phyloP scores from a whole-genome alignment of 2,888 invertebrate species.

The Tetanocera ferruginea region DNA sequence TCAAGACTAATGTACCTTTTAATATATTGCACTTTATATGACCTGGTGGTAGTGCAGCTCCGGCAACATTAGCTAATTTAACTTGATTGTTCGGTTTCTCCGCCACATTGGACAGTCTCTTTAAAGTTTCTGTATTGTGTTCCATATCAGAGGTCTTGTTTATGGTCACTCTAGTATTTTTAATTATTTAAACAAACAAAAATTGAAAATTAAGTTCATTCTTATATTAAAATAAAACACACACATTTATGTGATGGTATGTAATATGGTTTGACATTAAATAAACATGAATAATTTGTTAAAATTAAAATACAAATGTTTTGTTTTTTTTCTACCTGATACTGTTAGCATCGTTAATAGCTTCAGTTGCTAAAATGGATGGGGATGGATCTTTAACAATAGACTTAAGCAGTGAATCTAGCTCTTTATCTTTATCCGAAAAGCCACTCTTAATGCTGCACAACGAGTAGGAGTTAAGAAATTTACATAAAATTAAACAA shows the following conservation, averaged over 20 bases:
- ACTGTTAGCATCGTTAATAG: constrained; percentile 73
- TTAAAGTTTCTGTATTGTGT: constrained; percentile 77
- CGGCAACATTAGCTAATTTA: constrained; percentile 76
- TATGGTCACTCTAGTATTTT: constrained; percentile 68
- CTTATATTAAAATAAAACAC: constrained; percentile 21
- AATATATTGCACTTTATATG: constrained; percentile 95
- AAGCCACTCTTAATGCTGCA: constrained; percentile 70
- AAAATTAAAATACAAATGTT: constrained; percentile 7
- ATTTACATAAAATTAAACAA: constrained; percentile 48
- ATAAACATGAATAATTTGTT: constrained; percentile 11
- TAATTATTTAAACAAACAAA: constrained; percentile 19
- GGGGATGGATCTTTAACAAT: constrained; percentile 78
- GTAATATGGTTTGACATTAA: constrained; percentile 24
- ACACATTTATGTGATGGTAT: constrained; percentile 3
- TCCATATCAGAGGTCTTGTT: constrained; percentile 70
- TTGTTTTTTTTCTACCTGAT: constrained; percentile 68
- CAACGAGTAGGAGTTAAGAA: constrained; percentile 47
- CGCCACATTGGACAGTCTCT: constrained; percentile 74
- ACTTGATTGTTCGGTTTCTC: constrained; percentile 81
- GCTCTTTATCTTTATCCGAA: constrained; percentile 74
- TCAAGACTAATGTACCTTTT: constrained; percentile 76
- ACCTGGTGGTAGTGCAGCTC: constrained; percentile 80
- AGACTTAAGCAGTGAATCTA: constrained; percentile 84
- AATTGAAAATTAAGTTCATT: constrained; percentile 31
- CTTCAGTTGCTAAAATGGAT: constrained; percentile 73